These are phyloP conservation scores for Panorpa germanica DNA, from an alignment of 2,888 invertebrate species.

Conservation along the genomic window DNA sequence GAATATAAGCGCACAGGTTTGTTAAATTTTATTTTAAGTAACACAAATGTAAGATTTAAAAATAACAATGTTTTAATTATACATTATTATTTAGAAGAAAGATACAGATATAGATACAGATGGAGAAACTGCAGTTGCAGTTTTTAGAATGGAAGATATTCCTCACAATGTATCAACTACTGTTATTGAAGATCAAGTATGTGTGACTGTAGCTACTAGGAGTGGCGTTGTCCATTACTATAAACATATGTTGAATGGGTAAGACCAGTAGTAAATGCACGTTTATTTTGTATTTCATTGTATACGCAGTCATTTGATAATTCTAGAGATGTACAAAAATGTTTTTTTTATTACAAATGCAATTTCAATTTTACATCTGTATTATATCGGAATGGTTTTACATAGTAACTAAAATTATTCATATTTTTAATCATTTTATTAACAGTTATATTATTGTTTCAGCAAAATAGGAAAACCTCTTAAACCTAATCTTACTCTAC, in stretches of 20 bases:
- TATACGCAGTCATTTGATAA: no score
- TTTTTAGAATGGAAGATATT: slow-evolving; percentile 50
- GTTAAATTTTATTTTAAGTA: no score
- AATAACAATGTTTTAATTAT: no score
- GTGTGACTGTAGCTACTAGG: slow-evolving; percentile 39
- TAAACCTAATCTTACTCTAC: slow-evolving; percentile 39
- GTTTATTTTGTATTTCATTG: slow-evolving; percentile 15
- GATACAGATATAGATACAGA: slow-evolving; percentile 22
- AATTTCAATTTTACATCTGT: no score
- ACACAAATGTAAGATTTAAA: no score
- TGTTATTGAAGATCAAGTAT: slow-evolving; percentile 28
- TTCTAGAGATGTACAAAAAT: no score
- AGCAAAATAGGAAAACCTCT: slow-evolving; percentile 34
- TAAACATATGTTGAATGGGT: slow-evolving; percentile 58
- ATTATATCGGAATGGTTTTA: no score
- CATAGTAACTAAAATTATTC: no score
- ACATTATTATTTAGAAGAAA: no score
- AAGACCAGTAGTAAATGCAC: slow-evolving; percentile 16
- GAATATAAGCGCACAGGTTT: slow-evolving; percentile 16
- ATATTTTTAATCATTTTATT: background rate
- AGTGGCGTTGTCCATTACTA: slow-evolving; percentile 68
- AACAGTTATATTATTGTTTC: slow-evolving; percentile 13
- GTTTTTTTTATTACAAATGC: no score
- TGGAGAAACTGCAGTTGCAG: slow-evolving; percentile 31
- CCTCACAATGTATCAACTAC: slow-evolving; percentile 32